Evolutionary conservation across 2,888 invertebrate genomes (phyloP), one percentile per base, ranked within the genome.

Genomic region (Oscheius myriophilus): DNA sequence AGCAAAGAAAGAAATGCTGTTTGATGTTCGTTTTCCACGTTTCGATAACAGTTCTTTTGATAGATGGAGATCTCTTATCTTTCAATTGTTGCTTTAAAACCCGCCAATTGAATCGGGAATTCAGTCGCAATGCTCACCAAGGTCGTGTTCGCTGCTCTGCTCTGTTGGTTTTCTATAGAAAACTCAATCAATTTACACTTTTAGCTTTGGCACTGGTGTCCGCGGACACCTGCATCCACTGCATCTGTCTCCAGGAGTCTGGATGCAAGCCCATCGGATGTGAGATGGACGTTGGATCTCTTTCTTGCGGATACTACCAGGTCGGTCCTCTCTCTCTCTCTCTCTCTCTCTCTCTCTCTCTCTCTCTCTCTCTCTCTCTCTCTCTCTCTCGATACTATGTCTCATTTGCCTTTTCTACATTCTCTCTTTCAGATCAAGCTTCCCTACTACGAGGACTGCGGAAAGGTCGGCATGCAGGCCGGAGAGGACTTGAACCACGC

Each of bases 231-330:
- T 81, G 81, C 61, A 63, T 76, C 25, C 66, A 71, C 64, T 80
- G 81, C 72, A 82, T 82, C 65, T 82, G 82, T 72, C 53, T 72
- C 59, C 71, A 70, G 46, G 82, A 82, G 53, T 81, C 81, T 6
- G 77, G 80, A 67, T 82, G 82, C 53, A 74, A 79, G 65, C 75
- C 81, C 41, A 76, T 82, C 52, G 82, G 82, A 53, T 82, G 82
- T 67, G 66, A 74, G 25, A 80, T 80, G 81, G 82, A 82, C 62
- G 80, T 80, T 23, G 82, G 82, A 69, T 79, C 80, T 18, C 77
- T 82, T n/a, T 79, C 78, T 45, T 82, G 82, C 55, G 46, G 51
- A 51, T 51, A 51, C 21, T 51, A 23, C 21, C 51, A 51, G 51
- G 25, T 51, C 11, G 1, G 51, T n/a, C 2, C 7, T 18, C 51